A percentile compares a stretch with the other conserved stretches of the same genome.
Conservation (phyloP, 2,113 vertebrate genomes). For the Ascaphus truei region DNA sequence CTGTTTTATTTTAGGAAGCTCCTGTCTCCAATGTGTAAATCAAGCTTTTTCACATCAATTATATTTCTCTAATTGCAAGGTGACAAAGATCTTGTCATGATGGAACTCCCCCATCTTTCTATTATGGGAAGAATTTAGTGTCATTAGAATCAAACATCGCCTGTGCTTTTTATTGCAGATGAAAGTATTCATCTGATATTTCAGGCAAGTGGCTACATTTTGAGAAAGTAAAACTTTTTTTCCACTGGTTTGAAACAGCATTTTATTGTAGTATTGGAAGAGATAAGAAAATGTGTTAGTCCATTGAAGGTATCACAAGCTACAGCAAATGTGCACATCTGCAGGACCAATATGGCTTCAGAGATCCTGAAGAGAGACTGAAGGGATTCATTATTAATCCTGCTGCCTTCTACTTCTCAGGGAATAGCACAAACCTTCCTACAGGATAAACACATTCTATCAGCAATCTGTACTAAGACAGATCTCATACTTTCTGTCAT, state of each 20-base stretch:
- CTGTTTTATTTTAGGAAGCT: constrained; percentile 13
- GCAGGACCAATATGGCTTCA: not conserved
- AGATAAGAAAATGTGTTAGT: no score
- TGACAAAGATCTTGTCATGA: constrained; percentile 13
- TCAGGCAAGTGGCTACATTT: not conserved
- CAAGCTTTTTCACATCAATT: not conserved
- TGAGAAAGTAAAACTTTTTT: not conserved
- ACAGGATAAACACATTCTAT: no score
- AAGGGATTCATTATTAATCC: not conserved
- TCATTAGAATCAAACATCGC: not conserved
- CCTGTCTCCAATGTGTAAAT: constrained; percentile 2
- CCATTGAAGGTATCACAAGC: not conserved
- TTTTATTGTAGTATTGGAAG: not conserved
- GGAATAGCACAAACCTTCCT: no score
- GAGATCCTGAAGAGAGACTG: not conserved
- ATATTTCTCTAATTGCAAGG: constrained; percentile 24
- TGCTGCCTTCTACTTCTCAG: no score
- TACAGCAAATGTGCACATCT: not conserved
- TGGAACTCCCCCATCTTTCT: constrained; percentile 4
- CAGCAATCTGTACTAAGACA: no score
- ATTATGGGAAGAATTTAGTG: not conserved
- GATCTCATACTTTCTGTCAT: no score
- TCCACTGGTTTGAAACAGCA: not conserved
- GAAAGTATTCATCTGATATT: not conserved
- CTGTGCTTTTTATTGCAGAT: not conserved